Base-by-base conservation (phyloP, 2,888 invertebrate genomes). In the Myopa testacea region DNA sequence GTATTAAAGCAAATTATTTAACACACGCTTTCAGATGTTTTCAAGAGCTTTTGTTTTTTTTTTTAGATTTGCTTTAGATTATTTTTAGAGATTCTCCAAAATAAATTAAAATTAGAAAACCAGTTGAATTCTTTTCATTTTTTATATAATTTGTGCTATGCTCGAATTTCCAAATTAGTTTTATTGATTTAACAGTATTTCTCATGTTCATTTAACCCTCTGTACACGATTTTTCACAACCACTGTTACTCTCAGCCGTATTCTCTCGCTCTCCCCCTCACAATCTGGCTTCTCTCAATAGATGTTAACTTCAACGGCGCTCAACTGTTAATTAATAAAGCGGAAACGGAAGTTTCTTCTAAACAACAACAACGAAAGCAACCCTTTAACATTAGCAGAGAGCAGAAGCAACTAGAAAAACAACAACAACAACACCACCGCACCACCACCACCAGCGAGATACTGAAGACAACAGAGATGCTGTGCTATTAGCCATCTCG, bases 311-410 rank as follows among this genome's bases (percentile, higher is more conserved):
- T 58, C n/a, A n/a, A 68, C 50, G 14, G 4, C 40, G 69, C 76
- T 73, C 26, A 38, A 34, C 69, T 80, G 81, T 78, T 78, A 79
- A 78, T 34, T 74, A 79, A 80, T 78, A 80, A 45, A 52, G 50
- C 80, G 81, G 81, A 81, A 81, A 78, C 81, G 81, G 81, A 81
- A 78, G 77, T 74, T n/a, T 62, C 26, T 62, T 70, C 2, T 26
- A 1, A 26, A 26, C 26, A 26, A 26, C 26, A 26, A 58, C 45
- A 68, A 58, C 45, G 40, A 68, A 38, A 68, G 67, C n/a, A 38
- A 68, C 40, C n/a, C 58, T n/a, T 58, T 58, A 58, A 16, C 58
- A 58, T 58, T 58, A 58, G 19, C 12, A 12, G n/a, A n/a, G 12
- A 58, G 58, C 10, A n/a, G n/a, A n/a, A n/a, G n/a, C 55, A 58